Conservation (phyloP, 2,113 vertebrate genomes). For the Turdus rufiventris region DNA sequence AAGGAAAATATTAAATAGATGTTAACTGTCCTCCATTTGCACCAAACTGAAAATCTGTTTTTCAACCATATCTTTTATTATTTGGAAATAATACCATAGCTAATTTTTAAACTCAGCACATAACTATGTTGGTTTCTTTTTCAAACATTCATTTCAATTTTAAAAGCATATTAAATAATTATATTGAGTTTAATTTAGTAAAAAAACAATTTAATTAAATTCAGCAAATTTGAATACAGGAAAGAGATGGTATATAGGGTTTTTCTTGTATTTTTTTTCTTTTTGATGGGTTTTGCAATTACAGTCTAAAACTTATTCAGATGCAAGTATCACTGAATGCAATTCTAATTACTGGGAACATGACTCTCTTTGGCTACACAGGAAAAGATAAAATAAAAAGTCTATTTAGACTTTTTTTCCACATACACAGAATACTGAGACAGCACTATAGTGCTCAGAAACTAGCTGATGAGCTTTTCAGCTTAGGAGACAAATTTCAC, state of each 20-base stretch:
- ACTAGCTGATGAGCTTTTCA: neutral
- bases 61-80: neutral
- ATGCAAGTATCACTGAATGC: neutral
- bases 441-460: neutral
- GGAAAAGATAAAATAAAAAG: neutral
- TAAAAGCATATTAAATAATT: neutral
- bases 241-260: neutral
- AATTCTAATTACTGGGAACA: conserved; percentile 26
- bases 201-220: neutral
- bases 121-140: neutral
- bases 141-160: neutral
- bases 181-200: neutral
- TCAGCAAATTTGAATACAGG: neutral
- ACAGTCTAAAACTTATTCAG: neutral
- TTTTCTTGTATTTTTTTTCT: neutral
- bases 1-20: conserved; percentile 25
- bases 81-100: neutral
- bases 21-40: conserved; percentile 10
- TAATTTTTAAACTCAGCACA: neutral
- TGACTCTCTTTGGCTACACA: neutral
- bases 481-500: conserved; percentile 32
- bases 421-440: neutral
- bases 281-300: neutral
- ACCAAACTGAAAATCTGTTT: neutral
- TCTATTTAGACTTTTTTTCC: neutral